Conservation (phyloP, 2,797 vertebrate genomes). For the Diplodus puntazzo region DNA sequence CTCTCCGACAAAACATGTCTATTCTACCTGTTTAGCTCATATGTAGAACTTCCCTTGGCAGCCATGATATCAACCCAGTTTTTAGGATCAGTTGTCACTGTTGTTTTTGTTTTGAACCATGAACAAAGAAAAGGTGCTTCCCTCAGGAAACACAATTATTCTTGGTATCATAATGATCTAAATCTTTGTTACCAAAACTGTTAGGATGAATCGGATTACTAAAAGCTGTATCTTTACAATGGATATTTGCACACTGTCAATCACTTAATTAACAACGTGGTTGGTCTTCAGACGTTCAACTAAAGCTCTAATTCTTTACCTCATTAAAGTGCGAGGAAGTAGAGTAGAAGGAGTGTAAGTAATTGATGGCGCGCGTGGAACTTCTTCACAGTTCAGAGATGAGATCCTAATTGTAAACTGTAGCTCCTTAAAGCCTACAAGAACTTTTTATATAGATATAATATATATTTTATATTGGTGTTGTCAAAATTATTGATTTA, state of each 20-base stretch:
- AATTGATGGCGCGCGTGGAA: not conserved
- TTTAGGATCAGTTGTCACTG: constrained; percentile 16
- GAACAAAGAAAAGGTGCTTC: constrained; percentile 13
- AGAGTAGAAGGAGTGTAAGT: too few relatives aligned
- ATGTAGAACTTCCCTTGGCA: not conserved
- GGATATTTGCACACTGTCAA: too few relatives aligned
- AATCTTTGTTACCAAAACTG: not conserved
- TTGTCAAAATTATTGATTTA: too few relatives aligned
- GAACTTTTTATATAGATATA: not conserved
- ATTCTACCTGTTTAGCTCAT: constrained; percentile 4
- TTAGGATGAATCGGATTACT: not conserved
- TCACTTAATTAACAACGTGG: not conserved
- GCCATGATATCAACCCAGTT: not conserved
- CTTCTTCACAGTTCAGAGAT: too few relatives aligned
- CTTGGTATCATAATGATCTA: not conserved
- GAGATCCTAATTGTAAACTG: not conserved
- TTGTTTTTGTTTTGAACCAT: constrained; percentile 27
- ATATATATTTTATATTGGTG: too few relatives aligned
- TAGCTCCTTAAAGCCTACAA: not conserved
- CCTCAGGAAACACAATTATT: constrained; percentile 7
- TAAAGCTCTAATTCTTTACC: not conserved
- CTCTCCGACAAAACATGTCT: constrained; percentile 4
- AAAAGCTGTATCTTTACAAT: not conserved
- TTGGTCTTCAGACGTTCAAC: not conserved
- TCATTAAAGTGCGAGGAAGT: too few relatives aligned